A percentile compares a stretch with the other conserved stretches of the same genome.
phyloP scores from a whole-genome alignment of 2,113 vertebrate genomes.

The Okapia johnstoni region DNA sequence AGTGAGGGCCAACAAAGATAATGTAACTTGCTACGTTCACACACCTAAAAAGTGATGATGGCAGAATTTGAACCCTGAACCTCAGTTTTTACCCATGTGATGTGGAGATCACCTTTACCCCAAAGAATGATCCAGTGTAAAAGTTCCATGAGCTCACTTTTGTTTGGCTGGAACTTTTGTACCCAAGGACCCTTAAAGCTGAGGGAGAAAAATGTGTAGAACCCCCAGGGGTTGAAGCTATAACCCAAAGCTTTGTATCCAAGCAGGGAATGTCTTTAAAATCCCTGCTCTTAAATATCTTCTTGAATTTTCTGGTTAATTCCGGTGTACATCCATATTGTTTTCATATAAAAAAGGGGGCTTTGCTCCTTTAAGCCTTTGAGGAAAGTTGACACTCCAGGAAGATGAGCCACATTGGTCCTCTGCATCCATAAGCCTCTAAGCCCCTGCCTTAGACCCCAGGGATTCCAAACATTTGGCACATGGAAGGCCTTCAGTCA shows the following conservation, averaged over 20 bases:
- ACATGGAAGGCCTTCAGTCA: background rate
- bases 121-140: background rate
- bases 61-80: background rate
- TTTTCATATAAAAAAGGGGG: background rate
- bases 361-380: conserved; percentile 17
- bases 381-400: background rate
- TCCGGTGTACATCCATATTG: background rate
- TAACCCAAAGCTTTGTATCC: conserved; percentile 9
- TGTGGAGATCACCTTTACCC: background rate
- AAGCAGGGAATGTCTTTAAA: conserved; percentile 37
- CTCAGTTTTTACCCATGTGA: background rate
- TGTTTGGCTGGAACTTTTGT: background rate
- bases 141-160: background rate
- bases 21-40: background rate
- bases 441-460: background rate
- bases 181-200: background rate
- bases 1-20: background rate
- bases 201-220: background rate
- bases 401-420: background rate
- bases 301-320: conserved; percentile 18
- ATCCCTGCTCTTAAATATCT: conserved; percentile 15
- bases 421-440: background rate
- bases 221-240: background rate
- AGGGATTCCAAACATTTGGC: background rate
- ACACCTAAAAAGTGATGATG: background rate